These are phyloP conservation scores for Hypanus sabinus DNA, from an alignment of 2,113 vertebrate species.

Conservation along the genomic window DNA sequence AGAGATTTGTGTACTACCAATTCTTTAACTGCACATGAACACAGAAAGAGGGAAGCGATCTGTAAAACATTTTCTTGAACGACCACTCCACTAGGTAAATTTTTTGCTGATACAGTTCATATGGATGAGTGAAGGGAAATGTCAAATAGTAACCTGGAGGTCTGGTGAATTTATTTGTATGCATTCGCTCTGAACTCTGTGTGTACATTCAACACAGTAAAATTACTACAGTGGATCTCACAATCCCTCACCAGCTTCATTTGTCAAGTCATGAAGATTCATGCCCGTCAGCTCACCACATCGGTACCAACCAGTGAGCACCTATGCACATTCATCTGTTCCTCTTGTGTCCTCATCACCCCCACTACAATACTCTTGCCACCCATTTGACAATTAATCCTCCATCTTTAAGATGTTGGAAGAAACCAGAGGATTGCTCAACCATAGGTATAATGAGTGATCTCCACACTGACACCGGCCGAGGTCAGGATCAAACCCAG, in stretches of 20 bases:
- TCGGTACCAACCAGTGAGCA: too few species aligned
- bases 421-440: too few species aligned
- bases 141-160: constrained; percentile 7
- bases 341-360: too few species aligned
- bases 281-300: too few species aligned
- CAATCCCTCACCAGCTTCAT: not conserved
- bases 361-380: too few species aligned
- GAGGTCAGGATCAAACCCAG: too few species aligned
- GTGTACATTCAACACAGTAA: not conserved
- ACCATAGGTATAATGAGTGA: too few species aligned
- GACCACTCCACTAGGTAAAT: not conserved
- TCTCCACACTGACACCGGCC: too few species aligned
- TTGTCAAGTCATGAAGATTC: not conserved
- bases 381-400: too few species aligned
- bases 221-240: not conserved
- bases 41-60: not conserved
- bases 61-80: not conserved
- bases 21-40: not conserved
- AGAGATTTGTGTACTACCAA: not conserved
- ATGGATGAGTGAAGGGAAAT: not conserved
- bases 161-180: not conserved
- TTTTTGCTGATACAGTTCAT: constrained; percentile 7
- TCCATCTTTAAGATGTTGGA: too few species aligned
- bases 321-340: too few species aligned
- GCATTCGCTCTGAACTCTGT: not conserved